Evolutionary conservation across 2,113 vertebrate species (phyloP).

Genomic region (Poecilia latipinna): DNA sequence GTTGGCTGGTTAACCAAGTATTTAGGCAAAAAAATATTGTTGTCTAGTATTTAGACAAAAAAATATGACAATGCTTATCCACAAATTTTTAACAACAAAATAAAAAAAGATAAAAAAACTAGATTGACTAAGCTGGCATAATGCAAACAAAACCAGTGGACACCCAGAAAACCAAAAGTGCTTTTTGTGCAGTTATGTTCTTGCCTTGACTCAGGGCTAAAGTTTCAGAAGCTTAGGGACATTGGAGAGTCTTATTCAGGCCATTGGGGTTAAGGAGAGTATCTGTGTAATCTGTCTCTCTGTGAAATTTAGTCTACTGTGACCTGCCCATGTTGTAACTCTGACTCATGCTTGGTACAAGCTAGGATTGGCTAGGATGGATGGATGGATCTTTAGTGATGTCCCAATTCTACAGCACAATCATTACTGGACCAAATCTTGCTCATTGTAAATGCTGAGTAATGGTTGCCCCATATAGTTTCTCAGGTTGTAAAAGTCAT

Average conservation of each 20-base stretch:
- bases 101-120: not conserved
- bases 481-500: not conserved
- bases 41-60: not conserved
- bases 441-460: not conserved
- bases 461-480: not conserved
- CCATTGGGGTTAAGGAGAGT: not conserved
- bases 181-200: not conserved
- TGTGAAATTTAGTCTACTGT: not conserved
- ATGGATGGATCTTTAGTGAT: not conserved
- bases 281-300: not conserved
- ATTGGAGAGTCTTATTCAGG: not conserved
- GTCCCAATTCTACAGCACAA: too few relatives aligned
- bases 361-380: not conserved
- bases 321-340: too few relatives aligned
- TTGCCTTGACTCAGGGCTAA: not conserved
- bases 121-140: fast-evolving
- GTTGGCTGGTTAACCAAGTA: not conserved
- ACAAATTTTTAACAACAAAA: not conserved
- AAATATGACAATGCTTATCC: not conserved
- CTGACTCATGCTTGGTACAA: too few relatives aligned
- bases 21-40: not conserved
- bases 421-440: not conserved
- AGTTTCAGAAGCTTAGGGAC: not conserved
- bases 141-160: not conserved
- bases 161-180: not conserved